These are phyloP conservation scores for Asteroscopus sphinx DNA, from an alignment of 2,888 invertebrate genomes.

Conservation along the genomic window DNA sequence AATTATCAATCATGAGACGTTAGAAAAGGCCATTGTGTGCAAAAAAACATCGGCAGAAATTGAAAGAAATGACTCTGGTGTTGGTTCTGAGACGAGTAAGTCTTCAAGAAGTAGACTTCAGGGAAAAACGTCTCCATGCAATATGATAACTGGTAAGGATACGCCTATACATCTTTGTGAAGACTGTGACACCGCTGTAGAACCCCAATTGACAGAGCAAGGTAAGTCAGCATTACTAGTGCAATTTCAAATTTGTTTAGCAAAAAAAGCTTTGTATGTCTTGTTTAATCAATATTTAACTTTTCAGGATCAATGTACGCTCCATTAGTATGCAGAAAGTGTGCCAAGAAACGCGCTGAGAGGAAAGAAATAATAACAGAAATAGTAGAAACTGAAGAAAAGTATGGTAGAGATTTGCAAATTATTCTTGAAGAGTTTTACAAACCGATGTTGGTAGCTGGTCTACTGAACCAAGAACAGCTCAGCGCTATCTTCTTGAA, in stretches of 20 bases:
- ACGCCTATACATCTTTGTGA: slow-evolving; percentile 93
- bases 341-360: slow-evolving; percentile 96
- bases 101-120: slow-evolving; percentile 94
- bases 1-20: slow-evolving; percentile 89
- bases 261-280: too few relatives aligned
- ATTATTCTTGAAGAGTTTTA: slow-evolving; percentile 98
- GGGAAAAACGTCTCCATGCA: slow-evolving; percentile 88
- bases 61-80: slow-evolving; percentile 97
- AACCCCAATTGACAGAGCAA: slow-evolving; percentile 93
- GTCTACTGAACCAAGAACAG: slow-evolving; percentile 97
- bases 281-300: too few relatives aligned
- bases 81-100: slow-evolving; percentile 97
- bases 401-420: slow-evolving; percentile 97
- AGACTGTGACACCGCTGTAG: slow-evolving; percentile 95
- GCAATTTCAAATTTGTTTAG: neutral
- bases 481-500: slow-evolving; percentile 97
- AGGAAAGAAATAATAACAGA: slow-evolving; percentile 98
- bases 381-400: slow-evolving; percentile 98
- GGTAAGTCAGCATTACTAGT: slow-evolving; percentile 69
- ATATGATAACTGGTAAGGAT: slow-evolving; percentile 87
- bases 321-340: slow-evolving; percentile 96
- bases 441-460: slow-evolving; percentile 97
- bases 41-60: slow-evolving; percentile 93
- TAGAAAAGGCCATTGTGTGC: slow-evolving; percentile 88
- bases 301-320: slow-evolving; percentile 92